These are phyloP conservation scores for Rhabdornis inornatus DNA, from an alignment of 2,113 vertebrate genomes.

Conservation along the genomic window DNA sequence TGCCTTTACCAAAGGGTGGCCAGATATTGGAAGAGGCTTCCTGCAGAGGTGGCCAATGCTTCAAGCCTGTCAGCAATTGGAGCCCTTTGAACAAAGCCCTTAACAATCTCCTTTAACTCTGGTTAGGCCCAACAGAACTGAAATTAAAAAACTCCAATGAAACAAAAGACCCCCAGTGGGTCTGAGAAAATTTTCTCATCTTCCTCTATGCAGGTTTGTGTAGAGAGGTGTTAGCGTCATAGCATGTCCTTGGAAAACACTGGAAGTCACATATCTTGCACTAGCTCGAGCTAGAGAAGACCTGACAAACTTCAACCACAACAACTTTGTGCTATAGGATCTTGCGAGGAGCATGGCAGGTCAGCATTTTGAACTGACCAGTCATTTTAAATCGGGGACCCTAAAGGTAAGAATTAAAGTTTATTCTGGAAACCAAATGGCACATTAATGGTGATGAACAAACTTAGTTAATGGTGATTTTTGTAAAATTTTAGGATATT, in stretches of 20 bases:
- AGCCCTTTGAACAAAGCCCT: not conserved
- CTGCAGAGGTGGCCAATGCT: not conserved
- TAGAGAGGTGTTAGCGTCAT: not conserved
- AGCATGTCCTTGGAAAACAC: not conserved
- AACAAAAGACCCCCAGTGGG: not conserved
- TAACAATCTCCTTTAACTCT: not conserved
- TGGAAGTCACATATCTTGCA: not conserved
- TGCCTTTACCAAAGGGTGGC: not conserved
- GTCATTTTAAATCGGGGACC: not conserved
- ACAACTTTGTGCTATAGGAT: not conserved
- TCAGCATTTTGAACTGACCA: not conserved
- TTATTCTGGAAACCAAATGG: not conserved
- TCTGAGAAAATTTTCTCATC: not conserved
- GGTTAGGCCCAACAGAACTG: not conserved
- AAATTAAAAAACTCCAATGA: not conserved
- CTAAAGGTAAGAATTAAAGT: not conserved
- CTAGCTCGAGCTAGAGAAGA: not conserved
- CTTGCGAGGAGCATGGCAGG: not conserved
- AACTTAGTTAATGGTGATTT: not conserved
- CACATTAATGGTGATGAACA: not conserved
- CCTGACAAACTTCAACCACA: not conserved
- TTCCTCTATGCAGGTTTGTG: not conserved
- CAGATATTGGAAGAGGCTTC: not conserved
- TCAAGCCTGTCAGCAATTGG: not conserved
- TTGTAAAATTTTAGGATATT: not conserved